A percentile compares a stretch with the other conserved stretches of the same genome.
phyloP scores from a whole-genome alignment of 1,140 invertebrate genomes.

The Patella vulgata region DNA sequence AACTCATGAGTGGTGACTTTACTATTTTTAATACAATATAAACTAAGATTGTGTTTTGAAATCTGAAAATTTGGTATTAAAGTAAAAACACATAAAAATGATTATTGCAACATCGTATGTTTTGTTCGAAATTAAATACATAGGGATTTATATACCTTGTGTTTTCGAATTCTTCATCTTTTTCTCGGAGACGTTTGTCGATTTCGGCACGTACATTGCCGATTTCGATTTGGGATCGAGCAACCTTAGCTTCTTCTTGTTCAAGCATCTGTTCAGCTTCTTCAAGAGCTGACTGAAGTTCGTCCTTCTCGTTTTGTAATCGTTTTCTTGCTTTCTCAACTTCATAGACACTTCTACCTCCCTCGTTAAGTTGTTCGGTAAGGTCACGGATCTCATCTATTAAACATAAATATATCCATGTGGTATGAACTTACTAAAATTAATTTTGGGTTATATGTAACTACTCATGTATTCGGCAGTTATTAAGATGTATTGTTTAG shows the following conservation, averaged over 20 bases:
- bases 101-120: too few species aligned
- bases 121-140: too few species aligned
- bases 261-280: slow-evolving; percentile 98
- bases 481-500: background rate
- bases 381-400: slow-evolving; percentile 96
- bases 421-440: background rate
- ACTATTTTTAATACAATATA: too few species aligned
- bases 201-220: slow-evolving; percentile 98
- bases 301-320: slow-evolving; percentile 98
- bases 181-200: slow-evolving; percentile 95
- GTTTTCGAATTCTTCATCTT: slow-evolving; percentile 99
- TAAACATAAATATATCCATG: background rate
- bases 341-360: slow-evolving; percentile 92
- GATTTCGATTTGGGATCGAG: slow-evolving; percentile 94
- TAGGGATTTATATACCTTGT: too few species aligned
- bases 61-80: too few species aligned
- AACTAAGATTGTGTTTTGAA: too few species aligned
- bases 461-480: background rate
- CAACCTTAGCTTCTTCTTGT: slow-evolving; percentile 76
- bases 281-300: slow-evolving; percentile 96
- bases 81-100: too few species aligned
- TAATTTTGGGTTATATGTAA: background rate
- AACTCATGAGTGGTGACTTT: too few species aligned
- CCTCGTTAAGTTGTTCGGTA: slow-evolving; percentile 97
- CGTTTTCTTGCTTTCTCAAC: slow-evolving; percentile 97